Percentiles rank a stretch among this genome's conserved stretches.
These are phyloP conservation scores for Lasioglossum figueresi DNA, from an alignment of 2,888 invertebrate species.

Conservation along the genomic window DNA sequence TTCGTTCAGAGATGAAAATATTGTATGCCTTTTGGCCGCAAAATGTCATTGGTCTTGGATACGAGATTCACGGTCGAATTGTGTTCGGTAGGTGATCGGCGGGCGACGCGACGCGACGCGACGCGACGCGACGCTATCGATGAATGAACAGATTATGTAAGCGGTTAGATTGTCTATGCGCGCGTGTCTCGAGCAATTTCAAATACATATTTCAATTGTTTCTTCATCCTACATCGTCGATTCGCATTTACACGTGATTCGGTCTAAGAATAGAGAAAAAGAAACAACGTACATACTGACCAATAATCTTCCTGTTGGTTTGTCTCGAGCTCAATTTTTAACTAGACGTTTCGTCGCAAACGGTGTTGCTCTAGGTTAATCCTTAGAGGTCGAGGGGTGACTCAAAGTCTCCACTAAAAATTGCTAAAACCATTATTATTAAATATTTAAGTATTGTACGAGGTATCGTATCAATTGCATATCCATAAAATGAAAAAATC, in stretches of 20 bases:
- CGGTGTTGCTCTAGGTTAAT: no score
- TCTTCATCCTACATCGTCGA: not conserved
- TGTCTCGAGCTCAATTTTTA: not conserved
- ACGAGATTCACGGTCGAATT: constrained; percentile 47
- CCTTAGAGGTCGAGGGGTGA: no score
- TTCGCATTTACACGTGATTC: not conserved
- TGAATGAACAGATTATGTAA: constrained; percentile 55
- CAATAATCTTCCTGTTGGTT: not conserved
- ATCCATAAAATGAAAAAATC: no score
- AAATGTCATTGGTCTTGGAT: constrained; percentile 33
- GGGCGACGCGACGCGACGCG: no score
- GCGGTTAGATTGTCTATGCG: constrained; percentile 8
- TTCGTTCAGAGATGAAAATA: not conserved
- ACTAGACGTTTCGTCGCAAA: not conserved
- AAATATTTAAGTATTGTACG: no score
- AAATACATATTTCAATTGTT: constrained; percentile 22
- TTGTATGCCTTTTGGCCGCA: constrained; percentile 3
- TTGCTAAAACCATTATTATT: no score
- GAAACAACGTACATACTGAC: not conserved
- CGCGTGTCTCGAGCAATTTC: not conserved
- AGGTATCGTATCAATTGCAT: no score
- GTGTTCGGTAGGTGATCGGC: not conserved
- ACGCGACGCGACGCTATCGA: no score
- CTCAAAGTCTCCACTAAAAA: no score
- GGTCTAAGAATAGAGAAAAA: not conserved